Percentiles rank a stretch among this genome's conserved stretches.
These are phyloP conservation scores for Chascanopsetta lugubris DNA, from an alignment of 2,113 vertebrate species.

Conservation along the genomic window DNA sequence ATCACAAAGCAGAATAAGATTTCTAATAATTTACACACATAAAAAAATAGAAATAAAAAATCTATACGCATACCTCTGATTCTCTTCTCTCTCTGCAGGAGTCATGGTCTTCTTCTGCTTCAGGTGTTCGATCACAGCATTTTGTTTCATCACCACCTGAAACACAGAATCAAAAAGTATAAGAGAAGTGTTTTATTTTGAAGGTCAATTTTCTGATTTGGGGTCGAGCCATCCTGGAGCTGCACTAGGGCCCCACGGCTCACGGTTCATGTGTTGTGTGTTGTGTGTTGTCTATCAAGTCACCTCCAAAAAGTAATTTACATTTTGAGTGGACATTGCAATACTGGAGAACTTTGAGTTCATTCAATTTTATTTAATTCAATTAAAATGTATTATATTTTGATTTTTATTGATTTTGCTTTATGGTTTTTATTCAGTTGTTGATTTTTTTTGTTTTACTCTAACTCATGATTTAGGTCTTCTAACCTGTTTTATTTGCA, in stretches of 20 bases:
- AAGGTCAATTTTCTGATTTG: background rate
- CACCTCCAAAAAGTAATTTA: background rate
- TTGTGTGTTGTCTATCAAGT: background rate
- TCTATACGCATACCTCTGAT: constrained; percentile 87
- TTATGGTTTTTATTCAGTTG: too few species aligned
- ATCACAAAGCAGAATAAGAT: background rate
- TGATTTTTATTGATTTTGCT: too few species aligned
- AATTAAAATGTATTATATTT: too few species aligned
- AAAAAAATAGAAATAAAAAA: background rate
- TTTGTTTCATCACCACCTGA: constrained; percentile 97
- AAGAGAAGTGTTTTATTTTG: background rate
- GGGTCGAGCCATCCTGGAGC: background rate
- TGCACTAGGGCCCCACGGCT: background rate
- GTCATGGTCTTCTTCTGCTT: constrained; percentile 98
- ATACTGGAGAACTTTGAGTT: background rate
- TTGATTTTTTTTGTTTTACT: too few species aligned
- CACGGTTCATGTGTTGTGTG: background rate
- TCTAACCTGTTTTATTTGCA: too few species aligned
- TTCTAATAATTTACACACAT: background rate
- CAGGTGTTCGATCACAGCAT: constrained; percentile 94
- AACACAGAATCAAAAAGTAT: constrained; percentile 8
- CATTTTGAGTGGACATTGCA: background rate
- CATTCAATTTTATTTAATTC: too few species aligned
- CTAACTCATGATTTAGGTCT: too few species aligned
- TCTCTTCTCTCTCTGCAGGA: constrained; percentile 93